Evolutionary conservation across 2,113 vertebrate genomes (phyloP).

Genomic region (Carlito syrichta): DNA sequence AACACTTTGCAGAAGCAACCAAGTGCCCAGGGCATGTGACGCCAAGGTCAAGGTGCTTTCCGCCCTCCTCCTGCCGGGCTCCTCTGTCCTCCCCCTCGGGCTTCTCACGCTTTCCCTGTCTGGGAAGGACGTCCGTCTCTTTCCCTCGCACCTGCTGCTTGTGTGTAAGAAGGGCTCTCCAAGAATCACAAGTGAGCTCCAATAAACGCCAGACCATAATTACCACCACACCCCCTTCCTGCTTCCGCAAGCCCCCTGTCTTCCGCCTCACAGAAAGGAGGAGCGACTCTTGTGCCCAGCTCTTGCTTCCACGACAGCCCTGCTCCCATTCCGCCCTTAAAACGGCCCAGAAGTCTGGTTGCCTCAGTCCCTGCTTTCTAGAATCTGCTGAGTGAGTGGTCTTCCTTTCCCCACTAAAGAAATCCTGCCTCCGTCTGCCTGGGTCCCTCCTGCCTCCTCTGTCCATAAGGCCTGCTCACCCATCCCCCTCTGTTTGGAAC

Average conservation of each 20-base stretch:
- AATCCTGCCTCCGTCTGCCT: not conserved
- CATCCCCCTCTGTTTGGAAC: not conserved
- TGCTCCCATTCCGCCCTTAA: not conserved
- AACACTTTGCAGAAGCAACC: not conserved
- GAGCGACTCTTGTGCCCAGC: not conserved
- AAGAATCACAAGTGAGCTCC: conserved; percentile 17
- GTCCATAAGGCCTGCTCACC: not conserved
- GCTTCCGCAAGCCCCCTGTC: not conserved
- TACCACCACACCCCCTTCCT: conserved; percentile 35
- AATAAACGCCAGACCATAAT: not conserved
- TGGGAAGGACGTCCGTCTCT: not conserved
- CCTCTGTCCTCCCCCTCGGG: not conserved
- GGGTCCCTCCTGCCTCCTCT: not conserved
- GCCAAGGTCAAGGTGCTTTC: not conserved
- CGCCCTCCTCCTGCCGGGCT: not conserved
- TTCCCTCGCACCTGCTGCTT: not conserved
- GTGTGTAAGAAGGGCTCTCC: conserved; percentile 15
- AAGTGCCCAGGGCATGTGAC: not conserved
- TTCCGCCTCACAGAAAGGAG: not conserved
- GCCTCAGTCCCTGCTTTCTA: not conserved
- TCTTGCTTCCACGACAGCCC: not conserved
- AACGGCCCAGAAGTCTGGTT: not conserved
- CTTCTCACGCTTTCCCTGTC: not conserved
- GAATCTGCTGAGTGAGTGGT: not conserved
- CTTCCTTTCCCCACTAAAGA: not conserved